Evolutionary conservation across 1,140 invertebrate genomes (phyloP), one percentile per base, ranked within the genome.

Genomic region (Panonychus citri): DNA sequence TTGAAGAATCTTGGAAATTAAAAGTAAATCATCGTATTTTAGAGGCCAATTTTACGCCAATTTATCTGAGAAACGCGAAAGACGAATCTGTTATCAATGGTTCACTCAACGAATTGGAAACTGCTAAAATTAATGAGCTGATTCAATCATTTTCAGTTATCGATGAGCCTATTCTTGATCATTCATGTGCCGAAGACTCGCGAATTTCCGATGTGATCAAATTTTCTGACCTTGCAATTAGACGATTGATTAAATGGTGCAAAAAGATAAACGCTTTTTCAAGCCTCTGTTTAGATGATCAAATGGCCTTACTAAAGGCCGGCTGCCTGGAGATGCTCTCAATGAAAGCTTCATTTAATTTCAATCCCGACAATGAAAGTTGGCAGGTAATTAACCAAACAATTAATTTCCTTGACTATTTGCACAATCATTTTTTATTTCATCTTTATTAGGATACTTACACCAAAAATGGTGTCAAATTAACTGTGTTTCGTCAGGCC

Each of bases 291-390:
- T 82, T 88, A 65, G 83, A 85, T 63, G 85, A 89, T 71, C 86
- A 90, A 71, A 78, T 91, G 43, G 83, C 85, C 19, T 69, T 91
- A 15, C 68, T 91, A 0, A 91, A 94, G 70, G 85, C 84, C 10
- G 80, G 81, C 0, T 86, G 83, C 59, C 86, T 83, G 53, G 85
- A 93, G 71, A 85, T 94, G 77, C 83, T 93, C 81, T 82, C 91
- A 34, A 72, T 93, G 19, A 73, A 85, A 28, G 85, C 85, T 58
- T 83, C 82, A 0, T 81, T 87, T 71, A 83, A 80, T 42, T 93
- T 87, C 65, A 85, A 93, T 68, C 76, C 78, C 8, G 81, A 83
- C 61, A 79, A 81, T 61, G 77, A 82, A 62, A 79, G 78, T 56
- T 91, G 85, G 86, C 10, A 27, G 49, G 49, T 51, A 24, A 27